Conservation (phyloP, 1,140 invertebrate species). For the Monomorium pharaonis region DNA sequence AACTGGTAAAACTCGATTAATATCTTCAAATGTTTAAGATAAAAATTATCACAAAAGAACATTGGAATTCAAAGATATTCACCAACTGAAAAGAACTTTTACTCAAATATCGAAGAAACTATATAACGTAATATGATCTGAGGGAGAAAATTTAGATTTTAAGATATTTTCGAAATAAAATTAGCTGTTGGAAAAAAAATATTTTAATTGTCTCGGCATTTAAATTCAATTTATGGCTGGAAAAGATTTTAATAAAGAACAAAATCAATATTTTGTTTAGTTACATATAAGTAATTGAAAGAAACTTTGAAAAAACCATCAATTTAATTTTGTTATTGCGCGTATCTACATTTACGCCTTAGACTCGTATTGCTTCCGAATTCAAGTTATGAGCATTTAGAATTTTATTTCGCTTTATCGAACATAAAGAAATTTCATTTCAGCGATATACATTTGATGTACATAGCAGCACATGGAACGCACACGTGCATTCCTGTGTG, state of each 20-base stretch:
- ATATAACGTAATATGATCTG: neutral
- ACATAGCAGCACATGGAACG: too few species aligned
- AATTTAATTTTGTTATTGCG: neutral
- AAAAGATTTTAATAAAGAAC: neutral
- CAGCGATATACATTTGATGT: too few species aligned
- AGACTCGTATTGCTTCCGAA: too few species aligned
- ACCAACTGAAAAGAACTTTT: neutral
- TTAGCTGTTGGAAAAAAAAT: neutral
- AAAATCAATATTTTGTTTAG: neutral
- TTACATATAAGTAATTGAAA: neutral
- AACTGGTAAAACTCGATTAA: neutral
- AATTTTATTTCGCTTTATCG: too few species aligned
- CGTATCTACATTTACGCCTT: neutral
- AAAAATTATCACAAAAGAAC: neutral
- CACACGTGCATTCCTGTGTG: neutral
- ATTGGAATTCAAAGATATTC: neutral
- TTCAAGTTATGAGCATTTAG: too few species aligned
- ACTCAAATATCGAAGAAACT: neutral
- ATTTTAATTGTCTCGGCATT: neutral
- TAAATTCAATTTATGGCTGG: neutral
- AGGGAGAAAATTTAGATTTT: neutral
- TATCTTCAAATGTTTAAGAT: neutral
- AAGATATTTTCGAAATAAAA: neutral
- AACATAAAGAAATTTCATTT: too few species aligned
- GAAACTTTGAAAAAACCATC: neutral